These are phyloP conservation scores for Ptyas mucosa DNA, from an alignment of 2,113 vertebrate genomes.

Conservation along the genomic window DNA sequence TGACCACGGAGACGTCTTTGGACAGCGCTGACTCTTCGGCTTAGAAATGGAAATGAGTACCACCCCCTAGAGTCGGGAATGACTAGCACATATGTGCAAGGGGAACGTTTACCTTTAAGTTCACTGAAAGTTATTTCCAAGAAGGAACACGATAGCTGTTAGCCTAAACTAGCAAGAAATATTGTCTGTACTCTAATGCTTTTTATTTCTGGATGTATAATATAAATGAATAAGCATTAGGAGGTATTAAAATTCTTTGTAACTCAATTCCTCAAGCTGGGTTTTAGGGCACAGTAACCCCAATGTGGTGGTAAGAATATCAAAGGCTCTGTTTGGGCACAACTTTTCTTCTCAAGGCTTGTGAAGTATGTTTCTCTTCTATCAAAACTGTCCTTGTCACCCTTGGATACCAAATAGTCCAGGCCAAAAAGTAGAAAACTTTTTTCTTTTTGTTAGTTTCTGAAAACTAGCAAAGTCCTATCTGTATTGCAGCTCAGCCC, in stretches of 20 bases:
- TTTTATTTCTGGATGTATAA: not conserved
- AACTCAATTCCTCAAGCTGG: not conserved
- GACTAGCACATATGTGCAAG: too few species aligned
- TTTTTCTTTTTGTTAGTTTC: not conserved
- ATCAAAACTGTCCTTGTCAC: not conserved
- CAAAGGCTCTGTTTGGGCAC: not conserved
- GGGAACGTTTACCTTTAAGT: too few species aligned
- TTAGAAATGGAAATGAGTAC: too few species aligned
- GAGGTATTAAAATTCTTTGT: not conserved
- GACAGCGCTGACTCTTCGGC: too few species aligned
- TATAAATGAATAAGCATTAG: not conserved
- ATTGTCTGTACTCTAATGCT: not conserved
- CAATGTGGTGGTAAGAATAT: not conserved
- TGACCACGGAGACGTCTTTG: too few species aligned
- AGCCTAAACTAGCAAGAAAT: not conserved
- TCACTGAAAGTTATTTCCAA: not conserved
- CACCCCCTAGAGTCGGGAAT: too few species aligned
- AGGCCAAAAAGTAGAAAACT: too few species aligned
- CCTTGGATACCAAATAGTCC: not conserved
- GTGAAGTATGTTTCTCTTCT: not conserved
- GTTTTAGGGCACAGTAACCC: not conserved
- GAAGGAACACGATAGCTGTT: not conserved
- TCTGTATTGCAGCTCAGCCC: not conserved
- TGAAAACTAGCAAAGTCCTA: not conserved
- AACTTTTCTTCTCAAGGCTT: not conserved